Base-by-base conservation (phyloP, 2,113 vertebrate species). In the Xenopus borealis region DNA sequence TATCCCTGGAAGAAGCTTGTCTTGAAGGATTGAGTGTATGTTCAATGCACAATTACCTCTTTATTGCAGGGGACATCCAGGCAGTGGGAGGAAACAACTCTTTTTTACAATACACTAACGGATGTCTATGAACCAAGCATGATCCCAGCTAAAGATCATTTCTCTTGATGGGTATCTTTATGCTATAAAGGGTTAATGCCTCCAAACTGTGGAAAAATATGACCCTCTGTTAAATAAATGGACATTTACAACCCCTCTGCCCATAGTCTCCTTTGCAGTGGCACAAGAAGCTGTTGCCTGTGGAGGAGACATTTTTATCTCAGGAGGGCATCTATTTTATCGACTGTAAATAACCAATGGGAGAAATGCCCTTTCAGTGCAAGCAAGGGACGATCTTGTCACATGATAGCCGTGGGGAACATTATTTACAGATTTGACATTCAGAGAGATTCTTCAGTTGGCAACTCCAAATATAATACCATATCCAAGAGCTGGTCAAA, bases 391-490 rank as follows among this genome's bases (percentile, higher is more conserved):
- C 83, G 84, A 5, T 84, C 82, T 46, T 83, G 84, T 1, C 83
- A 85, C 71, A 83, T 88, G 73, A 85, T 88, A 67, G 84, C 85
- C 0, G 61, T 85, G 5, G 82, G 85, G 2, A 81, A 72, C 18
- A 84, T 82, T 62, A 78, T 88, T 5, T 88, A 87, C 72, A 84
- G 86, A 66, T 88, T 88, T 1, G 87, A 88, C 72, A 72, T 85
- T 59, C 50, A 85, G 50, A 79, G 84, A 0, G 86, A 84, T 0
- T 81, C 82, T 10, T 81, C 79, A 0, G 81, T 84, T 0, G 79
- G 79, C 0, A 82, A 87, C 23, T 82, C 81, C 70, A 82, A 82
- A 70, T 88, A 84, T 72, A 87, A 88, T 61, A 84, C 86, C 0
- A 83, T 83, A 55, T 82, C 83, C 0, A 73, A 84, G 12, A 79